Evolutionary conservation across 2,888 invertebrate species (phyloP), one percentile per base, ranked within the genome.

Genomic region (Chaitophorus viminalis): DNA sequence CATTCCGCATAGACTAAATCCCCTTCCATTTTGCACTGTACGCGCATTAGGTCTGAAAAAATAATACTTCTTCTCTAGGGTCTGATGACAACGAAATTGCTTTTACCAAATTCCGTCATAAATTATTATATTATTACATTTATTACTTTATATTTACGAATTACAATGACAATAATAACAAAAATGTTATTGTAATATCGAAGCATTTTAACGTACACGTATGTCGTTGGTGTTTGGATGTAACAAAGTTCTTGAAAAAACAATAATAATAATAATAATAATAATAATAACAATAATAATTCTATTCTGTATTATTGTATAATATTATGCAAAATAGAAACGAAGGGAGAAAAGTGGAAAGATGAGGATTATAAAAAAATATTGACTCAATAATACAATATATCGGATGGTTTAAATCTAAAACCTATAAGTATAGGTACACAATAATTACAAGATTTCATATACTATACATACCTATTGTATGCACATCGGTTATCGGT

Each of bases 1-100:
- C 25, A n/a, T 72, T 72, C 54, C 29, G 46, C 21, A 9, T 17
- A 39, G 11, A 60, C 31, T 78, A 78, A 78, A 78, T 78, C 78
- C 78, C 25, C 60, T 78, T 60, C 31, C 78, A 46, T 76, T 52
- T 76, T 21, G n/a, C 54, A 18, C 18, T 21, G 17, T 21, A 54
- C 52, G n/a, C 21, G 29, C n/a, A n/a, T 31, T 60, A 25, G 21
- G 21, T 60, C 60, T 60, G 60, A 60, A 60, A 60, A 25, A 31
- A 29, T 31, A 54, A 4, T 11, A 29, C 14, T 46, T 31, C 21
- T 52, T 54, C 29, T 0, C 11, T 31, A 1, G 9, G 60, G 21
- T 60, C 60, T 60, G 77, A 77, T 31, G 31, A 77, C 52, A 21
- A 31, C 52, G 8, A 31, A 77, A 52, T 52, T 52, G 21, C 31